phyloP scores from a whole-genome alignment of 2,888 invertebrate genomes.

The Acrobasis repandana region DNA sequence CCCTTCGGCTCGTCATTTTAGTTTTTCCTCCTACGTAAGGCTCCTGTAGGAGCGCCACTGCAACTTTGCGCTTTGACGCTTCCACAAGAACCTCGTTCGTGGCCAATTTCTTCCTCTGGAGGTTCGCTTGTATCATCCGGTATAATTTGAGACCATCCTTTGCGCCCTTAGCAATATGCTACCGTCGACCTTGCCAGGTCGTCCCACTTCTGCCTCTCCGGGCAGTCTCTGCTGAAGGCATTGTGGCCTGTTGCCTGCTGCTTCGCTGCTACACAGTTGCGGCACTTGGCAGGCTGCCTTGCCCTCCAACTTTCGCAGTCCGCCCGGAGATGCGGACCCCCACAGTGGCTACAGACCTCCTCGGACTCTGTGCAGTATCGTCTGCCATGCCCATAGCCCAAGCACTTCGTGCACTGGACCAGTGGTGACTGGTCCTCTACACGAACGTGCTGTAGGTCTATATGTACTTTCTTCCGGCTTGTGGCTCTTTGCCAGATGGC shows the following conservation, averaged over 20 bases:
- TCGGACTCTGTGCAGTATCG: not conserved
- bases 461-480: not conserved
- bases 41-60: not conserved
- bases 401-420: not conserved
- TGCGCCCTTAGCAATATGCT: slow-evolving; percentile 28
- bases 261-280: not conserved
- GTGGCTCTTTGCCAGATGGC: slow-evolving; percentile 15
- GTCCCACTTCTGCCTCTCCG: not conserved
- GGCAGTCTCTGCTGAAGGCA: slow-evolving; percentile 27
- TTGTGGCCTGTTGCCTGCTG: slow-evolving; percentile 11
- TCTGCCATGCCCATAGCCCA: slow-evolving; percentile 1
- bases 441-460: not conserved
- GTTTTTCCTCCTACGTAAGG: not conserved
- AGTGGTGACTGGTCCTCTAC: slow-evolving; percentile 10
- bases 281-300: not conserved
- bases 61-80: not conserved
- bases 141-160: not conserved
- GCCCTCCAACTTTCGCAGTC: not conserved
- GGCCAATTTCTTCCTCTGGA: not conserved
- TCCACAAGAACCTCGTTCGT: not conserved
- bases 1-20: not conserved
- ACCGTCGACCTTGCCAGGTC: not conserved
- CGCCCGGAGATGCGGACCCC: not conserved
- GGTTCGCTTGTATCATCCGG: not conserved
- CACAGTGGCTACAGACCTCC: not conserved